Evolutionary conservation across 2,888 invertebrate genomes (phyloP), one percentile per base, ranked within the genome.

Genomic region (Xanthorhoe designata): DNA sequence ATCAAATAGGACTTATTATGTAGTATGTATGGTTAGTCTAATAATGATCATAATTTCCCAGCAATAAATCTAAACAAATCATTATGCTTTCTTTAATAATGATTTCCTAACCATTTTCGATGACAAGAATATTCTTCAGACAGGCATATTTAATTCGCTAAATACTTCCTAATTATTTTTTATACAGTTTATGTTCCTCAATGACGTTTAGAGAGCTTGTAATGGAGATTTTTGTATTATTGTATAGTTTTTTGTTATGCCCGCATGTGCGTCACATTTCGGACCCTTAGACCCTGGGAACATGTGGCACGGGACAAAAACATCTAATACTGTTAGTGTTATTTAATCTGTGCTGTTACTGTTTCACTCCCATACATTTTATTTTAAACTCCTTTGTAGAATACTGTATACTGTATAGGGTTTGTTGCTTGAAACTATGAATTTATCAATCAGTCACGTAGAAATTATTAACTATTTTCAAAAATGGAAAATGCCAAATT

Each of bases 241-340:
- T 53, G 49, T 18, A 38, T 35, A 24, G 6, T 8, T 53, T 67
- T 62, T 56, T 66, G 55, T 55, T 66, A 65, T 29, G 75, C 91
- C 91, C 91, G 91, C 91, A 92, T 91, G 75, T 88, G 90, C 77
- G 68, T 52, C 69, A 72, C 65, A 81, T 82, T 80, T 73, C 78
- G 75, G 74, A 69, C 75, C 75, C 80, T 47, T 3, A 17, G 78
- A 72, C 81, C 83, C 81, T 79, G 80, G 76, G 80, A 85, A 87
- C 89, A 89, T 86, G 85, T 87, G 88, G 80, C 76, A 66, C 67
- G 67, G 64, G 66, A 82, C 80, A 87, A 86, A 86, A 88, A 85
- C 81, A 69, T 9, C 42, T 58, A 67, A 67, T 59, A 60, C 59
- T 59, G 32, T 38, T 50, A 13, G 38, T 42, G 13, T 42, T 42